Base-by-base conservation (phyloP, 1,140 invertebrate species). In the Solen grandis region DNA sequence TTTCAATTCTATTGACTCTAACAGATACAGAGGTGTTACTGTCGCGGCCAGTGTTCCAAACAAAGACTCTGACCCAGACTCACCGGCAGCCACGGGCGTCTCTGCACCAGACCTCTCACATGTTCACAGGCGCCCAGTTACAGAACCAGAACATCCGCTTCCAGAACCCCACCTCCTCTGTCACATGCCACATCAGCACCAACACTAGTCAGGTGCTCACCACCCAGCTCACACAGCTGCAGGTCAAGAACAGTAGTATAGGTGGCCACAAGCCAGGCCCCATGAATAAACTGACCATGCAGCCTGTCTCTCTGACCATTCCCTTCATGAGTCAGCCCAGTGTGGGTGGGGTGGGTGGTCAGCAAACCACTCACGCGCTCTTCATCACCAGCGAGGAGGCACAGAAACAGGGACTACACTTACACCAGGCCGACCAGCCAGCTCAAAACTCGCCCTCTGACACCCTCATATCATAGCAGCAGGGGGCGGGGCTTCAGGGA, bases 291-390 rank as follows among this genome's bases (percentile, higher is more conserved):
- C 33, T 89, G 22, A 85, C 85, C 14, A 76, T 89, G 69, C 86
- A 87, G 59, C 87, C 87, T 16, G 83, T 88, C 41, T 88, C 87
- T 0, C 59, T 90, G 22, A 90, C 85, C n/a, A 85, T 90, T 74
- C 87, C 87, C 2, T 69, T 90, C 33, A 75, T 86, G 5, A 85
- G 59, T 16, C 85, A 79, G 27, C 62, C 83, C 25, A 85, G 83
- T 29, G 63, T 88, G 0, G 82, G 78, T 46, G 80, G 81, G 5
- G 65, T 87, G n/a, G 78, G 75, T 5, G 65, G 81, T 38, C 83
- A 78, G 31, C 83, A 81, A 57, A 81, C 54, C 50, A 82, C 82
- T 25, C 86, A 83, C 36, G 86, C 87, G 13, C 70, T 88, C 13
- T 81, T 88, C 25, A 85, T 89, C 35, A 86, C 85, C 13, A 86